Evolutionary conservation across 64 coral and sea anemone genomes (phyloP), one percentile per base, ranked within the genome.

Genomic region (Trachythela sp.): DNA sequence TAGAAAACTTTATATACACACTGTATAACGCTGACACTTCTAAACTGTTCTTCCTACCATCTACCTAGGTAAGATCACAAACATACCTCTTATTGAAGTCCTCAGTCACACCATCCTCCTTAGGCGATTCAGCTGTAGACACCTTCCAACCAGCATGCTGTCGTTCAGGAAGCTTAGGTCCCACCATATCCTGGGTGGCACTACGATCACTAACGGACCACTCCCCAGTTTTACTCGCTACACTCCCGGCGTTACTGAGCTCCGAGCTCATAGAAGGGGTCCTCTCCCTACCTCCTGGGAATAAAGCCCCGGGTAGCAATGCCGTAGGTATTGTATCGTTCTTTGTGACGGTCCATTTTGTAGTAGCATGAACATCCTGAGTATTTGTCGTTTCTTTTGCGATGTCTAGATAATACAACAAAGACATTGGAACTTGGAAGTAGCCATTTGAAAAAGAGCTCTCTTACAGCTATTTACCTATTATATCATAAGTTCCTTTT

Each of bases 261-360:
- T 80, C 75, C 31, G 75, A 80, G 75, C 75, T 80, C 75, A 80
- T 39, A 80, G 75, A 80, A 14, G 37, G 31, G 31, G 75, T 80
- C 9, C 75, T 35, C 18, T 80, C 75, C 30, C 37, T 80, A 18
- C 14, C 33, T 2, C 20, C 27, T n/a, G 56, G 26, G 56, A 64
- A 18, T 22, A 64, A 64, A 80, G 33, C 75, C 27, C 75, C 75
- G 13, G 75, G 75, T 9, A 39, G 75, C 37, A 80, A 35, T 80
- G 56, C 56, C 56, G 56, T 64, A 64, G 56, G 56, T 24, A 64
- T 0, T 1, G 56, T 24, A 8, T 26, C 24, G 56, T 2, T 64
- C 17, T 64, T 35, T 34, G 75, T 80, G 0, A 80, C 75, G 13
- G 20, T 80, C 75, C 75, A 80, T 39, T 39, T 80, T 15, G 75